Evolutionary conservation across 2,113 vertebrate genomes (phyloP), one percentile per base, ranked within the genome.

Genomic region (Neogobius melanostomus): DNA sequence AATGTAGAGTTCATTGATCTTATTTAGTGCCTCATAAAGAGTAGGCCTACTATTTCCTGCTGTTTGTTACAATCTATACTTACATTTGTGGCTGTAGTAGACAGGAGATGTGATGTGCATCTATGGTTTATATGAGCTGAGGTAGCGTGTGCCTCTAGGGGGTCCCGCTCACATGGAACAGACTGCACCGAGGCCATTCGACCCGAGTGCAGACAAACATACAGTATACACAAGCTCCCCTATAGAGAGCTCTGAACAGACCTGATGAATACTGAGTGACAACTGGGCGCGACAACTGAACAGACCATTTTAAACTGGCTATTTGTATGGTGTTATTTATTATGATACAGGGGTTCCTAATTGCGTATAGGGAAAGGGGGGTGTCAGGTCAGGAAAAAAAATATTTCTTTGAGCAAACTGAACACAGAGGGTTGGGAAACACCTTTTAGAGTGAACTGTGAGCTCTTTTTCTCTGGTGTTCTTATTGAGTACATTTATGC

Each of bases 81-180:
- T 59, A 71, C 66, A 71, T 69, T 72, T 68, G 54, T 21, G 15
- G 65, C 48, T 52, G 74, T 68, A 72, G 53, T 43, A 57, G 61
- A 52, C 53, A 64, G 73, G 61, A 69, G 77, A 81, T 79, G 50
- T 82, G 76, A 86, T 86, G 64, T 83, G 69, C 72, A 57, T 81
- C 76, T 76, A 74, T 73, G 71, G 73, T 72, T 50, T 60, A 71
- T 79, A 78, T 79, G 82, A 82, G 81, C 75, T 76, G 84, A 85
- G 87, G 72, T 81, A 82, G 73, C 16, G 72, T 60, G 5, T 56
- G 67, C 74, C 75, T 74, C 74, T 76, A 48, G 76, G 83, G 77
- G 69, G 17, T 66, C 57, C 36, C 56, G 74, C 72, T 80, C 79
- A 78, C 83, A 70, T 60, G 76, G 72, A 72, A 75, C 69, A 67